Conservation (phyloP, 2,113 vertebrate genomes). For the Indicator maculatus region DNA sequence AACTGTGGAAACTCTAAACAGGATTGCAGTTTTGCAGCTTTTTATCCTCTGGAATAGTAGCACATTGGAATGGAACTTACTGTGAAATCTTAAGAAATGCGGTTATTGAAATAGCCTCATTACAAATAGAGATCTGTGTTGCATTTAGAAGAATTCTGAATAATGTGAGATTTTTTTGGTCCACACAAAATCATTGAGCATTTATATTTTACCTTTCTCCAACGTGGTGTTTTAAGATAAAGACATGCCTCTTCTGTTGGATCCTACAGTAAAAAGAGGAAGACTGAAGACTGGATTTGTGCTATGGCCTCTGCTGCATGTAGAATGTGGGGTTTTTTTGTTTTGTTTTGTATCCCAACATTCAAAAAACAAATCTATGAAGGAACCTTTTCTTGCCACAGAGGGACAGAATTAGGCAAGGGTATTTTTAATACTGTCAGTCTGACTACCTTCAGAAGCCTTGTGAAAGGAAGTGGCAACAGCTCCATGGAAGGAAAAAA, state of each 20-base stretch:
- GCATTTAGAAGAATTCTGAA: not conserved
- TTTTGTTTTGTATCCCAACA: not conserved
- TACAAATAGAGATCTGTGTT: not conserved
- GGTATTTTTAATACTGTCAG: conserved; percentile 12
- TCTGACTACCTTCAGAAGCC: not conserved
- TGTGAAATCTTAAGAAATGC: not conserved
- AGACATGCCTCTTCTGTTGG: not conserved
- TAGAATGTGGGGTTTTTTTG: not conserved
- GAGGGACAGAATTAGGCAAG: not conserved
- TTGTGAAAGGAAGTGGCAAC: not conserved
- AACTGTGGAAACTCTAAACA: not conserved
- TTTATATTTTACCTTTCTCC: not conserved
- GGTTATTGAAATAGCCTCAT: not conserved
- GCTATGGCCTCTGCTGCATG: not conserved
- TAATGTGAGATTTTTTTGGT: not conserved
- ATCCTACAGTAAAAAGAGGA: not conserved
- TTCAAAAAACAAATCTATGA: not conserved
- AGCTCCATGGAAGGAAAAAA: not conserved
- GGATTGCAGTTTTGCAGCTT: not conserved
- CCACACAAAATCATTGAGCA: not conserved
- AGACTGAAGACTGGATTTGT: not conserved
- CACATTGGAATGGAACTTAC: not conserved
- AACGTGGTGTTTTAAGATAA: not conserved
- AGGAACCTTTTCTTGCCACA: not conserved
- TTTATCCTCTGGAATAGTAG: not conserved